phyloP scores from a whole-genome alignment of 2,888 invertebrate species.

The Cephus pulcher region DNA sequence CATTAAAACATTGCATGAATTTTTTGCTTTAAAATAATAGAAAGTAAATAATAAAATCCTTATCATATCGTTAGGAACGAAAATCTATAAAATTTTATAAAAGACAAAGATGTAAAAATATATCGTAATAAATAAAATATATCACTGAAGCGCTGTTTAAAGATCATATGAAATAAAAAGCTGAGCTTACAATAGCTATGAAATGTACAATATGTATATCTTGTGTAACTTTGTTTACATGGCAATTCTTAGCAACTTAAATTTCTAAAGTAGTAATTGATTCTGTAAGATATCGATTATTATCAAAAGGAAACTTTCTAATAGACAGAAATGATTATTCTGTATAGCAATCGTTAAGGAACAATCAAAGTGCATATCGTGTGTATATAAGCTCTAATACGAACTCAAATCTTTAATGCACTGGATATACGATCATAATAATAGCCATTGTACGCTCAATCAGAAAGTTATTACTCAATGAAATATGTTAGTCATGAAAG shows the following conservation, averaged over 20 bases:
- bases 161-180: conserved; percentile 22
- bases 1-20: not conserved
- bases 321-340: no score
- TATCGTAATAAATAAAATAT: conserved; percentile 25
- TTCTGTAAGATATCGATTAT: no score
- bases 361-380: no score
- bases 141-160: conserved; percentile 16
- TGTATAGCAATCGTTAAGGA: no score
- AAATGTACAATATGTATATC: conserved; percentile 23
- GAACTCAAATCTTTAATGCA: no score
- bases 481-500: not conserved
- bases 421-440: not conserved
- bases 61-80: not conserved
- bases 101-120: not conserved
- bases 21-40: not conserved
- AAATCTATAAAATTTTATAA: not conserved
- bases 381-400: no score
- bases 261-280: no score
- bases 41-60: not conserved
- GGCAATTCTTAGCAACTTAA: not conserved
- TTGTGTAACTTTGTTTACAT: not conserved
- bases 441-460: conserved; percentile 54
- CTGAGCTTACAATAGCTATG: conserved; percentile 51
- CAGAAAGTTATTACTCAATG: conserved; percentile 24
- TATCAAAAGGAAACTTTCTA: no score